phyloP scores from a whole-genome alignment of 2,888 invertebrate species.

The Cosmorhoe ocellata region DNA sequence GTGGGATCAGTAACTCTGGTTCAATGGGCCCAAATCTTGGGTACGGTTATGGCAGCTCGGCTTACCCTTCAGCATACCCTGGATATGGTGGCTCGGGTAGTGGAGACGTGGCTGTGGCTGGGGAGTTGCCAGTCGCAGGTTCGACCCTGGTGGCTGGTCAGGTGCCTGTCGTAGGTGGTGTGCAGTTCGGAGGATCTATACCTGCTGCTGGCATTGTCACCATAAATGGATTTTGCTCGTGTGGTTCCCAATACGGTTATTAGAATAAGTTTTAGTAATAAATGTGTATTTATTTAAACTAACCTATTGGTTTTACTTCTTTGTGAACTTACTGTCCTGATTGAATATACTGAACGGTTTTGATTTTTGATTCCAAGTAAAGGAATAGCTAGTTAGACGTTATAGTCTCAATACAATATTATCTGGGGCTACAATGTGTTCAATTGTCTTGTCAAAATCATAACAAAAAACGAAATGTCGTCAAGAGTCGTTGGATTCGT shows the following conservation, averaged over 20 bases:
- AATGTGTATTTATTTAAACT: slow-evolving; percentile 1
- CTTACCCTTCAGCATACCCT: neutral
- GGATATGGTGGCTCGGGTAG: slow-evolving; percentile 26
- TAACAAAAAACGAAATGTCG: too few species aligned
- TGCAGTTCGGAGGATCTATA: slow-evolving; percentile 42
- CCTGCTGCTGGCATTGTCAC: slow-evolving; percentile 44
- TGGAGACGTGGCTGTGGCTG: slow-evolving; percentile 30
- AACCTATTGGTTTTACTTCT: neutral
- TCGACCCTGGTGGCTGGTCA: slow-evolving; percentile 42
- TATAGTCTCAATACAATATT: too few species aligned
- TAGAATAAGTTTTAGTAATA: slow-evolving; percentile 9
- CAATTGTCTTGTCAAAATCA: too few species aligned
- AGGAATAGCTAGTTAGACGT: too few species aligned
- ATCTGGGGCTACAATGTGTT: too few species aligned
- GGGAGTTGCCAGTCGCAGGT: slow-evolving; percentile 40
- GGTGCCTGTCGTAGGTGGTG: slow-evolving; percentile 46
- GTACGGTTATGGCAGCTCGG: neutral
- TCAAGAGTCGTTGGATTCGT: too few species aligned
- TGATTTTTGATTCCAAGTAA: too few species aligned
- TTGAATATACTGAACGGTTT: too few species aligned
- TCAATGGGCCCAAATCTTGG: slow-evolving; percentile 1
- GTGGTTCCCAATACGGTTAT: slow-evolving; percentile 14
- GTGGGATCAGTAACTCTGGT: too few species aligned
- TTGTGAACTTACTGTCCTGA: too few species aligned
- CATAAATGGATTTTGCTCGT: slow-evolving; percentile 30